Base-by-base conservation (phyloP, 2,797 vertebrate genomes). In the Phoebastria nigripes region DNA sequence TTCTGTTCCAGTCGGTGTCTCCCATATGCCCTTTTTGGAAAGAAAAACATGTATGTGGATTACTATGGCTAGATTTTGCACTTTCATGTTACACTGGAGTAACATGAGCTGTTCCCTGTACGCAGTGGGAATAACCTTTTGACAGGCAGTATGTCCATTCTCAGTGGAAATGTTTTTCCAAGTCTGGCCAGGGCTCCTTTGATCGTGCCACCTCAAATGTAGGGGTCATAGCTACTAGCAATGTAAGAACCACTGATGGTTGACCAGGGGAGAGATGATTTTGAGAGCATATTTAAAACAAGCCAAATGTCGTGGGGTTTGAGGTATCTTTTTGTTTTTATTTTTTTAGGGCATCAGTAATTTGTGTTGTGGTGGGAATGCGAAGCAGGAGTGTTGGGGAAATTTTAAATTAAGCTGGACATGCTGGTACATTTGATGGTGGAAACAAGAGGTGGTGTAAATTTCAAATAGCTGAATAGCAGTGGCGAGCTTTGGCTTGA, bases 131-230 rank as follows among this genome's bases (percentile, higher is more conserved):
- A 98, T 99, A 98, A 98, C 98, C 98, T 98, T 98, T 98, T 98
- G 98, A 99, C 98, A 99, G 98, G 98, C 99, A 98, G 98, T 98
- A 97, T 98, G 98, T 98, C 98, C 98, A 98, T 98, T 98, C 98
- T 99, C 98, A 98, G 98, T 99, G 98, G 98, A 99, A 99, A 99
- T 99, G 99, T 99, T 99, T 99, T 99, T 98, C 98, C 98, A 99
- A 98, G 98, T 98, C 98, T 98, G 97, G 98, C 97, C 97, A 97
- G 97, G 95, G 89, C 94, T 98, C 97, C 99, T 99, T 99, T 99
- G 99, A 99, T 99, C 98, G 89, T 97, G 96, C 97, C 98, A 98
- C 98, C 97, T 98, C 98, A 97, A 98, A 96, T 97, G 91, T 90
- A 98, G 97, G 97, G 98, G 98, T 98, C 98, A 98, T 98, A 98